A percentile compares a stretch with the other conserved stretches of the same genome.
phyloP scores from a whole-genome alignment of 2,797 vertebrate species.

The Erethizon dorsatum region DNA sequence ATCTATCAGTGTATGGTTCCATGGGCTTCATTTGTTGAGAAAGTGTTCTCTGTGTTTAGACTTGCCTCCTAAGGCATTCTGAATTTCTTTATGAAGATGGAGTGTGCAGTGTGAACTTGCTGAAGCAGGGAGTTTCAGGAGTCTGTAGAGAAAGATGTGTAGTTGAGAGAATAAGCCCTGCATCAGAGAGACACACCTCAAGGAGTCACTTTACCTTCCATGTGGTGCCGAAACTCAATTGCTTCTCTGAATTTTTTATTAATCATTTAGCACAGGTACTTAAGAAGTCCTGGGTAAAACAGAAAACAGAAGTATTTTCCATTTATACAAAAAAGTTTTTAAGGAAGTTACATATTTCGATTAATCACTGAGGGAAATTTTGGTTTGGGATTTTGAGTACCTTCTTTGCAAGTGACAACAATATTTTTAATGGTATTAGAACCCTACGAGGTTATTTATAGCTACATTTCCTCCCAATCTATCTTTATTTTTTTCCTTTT shows the following conservation, averaged over 20 bases:
- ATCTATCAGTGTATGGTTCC: not conserved
- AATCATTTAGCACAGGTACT: not conserved
- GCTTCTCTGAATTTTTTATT: not conserved
- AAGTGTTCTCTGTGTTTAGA: not conserved
- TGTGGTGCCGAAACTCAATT: not conserved
- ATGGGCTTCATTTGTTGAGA: not conserved
- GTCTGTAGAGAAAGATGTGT: not conserved
- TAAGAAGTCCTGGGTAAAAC: not conserved
- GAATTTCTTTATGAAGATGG: not conserved
- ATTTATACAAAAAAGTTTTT: conserved; percentile 36
- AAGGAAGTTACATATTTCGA: conserved; percentile 19
- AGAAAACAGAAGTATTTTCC: not conserved
- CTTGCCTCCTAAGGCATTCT: not conserved
- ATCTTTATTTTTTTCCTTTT: not conserved
- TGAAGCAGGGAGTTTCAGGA: not conserved
- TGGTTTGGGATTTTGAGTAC: conserved; percentile 19
- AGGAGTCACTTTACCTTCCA: not conserved
- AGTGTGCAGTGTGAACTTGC: not conserved
- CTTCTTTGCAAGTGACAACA: not conserved
- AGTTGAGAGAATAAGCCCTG: not conserved
- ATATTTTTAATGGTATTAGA: not conserved
- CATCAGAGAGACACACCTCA: not conserved
- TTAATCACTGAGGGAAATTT: not conserved
- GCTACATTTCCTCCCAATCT: not conserved
- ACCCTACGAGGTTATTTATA: not conserved